Evolutionary conservation across 2,888 invertebrate genomes (phyloP), one percentile per base, ranked within the genome.

Genomic region (Brachyptera risi): DNA sequence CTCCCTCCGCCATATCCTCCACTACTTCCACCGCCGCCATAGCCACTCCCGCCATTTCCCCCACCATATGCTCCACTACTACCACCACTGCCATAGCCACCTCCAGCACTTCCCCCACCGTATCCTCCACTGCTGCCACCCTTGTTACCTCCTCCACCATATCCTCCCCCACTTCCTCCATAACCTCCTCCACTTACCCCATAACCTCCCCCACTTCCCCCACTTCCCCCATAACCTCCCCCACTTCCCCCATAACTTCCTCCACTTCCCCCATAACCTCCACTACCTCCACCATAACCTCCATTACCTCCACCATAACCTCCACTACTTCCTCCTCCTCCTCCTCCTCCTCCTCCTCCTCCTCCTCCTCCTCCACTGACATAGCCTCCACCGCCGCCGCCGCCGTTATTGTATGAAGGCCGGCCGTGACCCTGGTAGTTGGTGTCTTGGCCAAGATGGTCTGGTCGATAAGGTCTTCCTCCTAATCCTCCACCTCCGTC

Each of bases 401-500:
- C 51, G 11, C 60, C 49, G 67, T 17, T 69, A 66, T n/a, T 66
- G 65, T 64, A 68, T 27, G 75, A 75, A n/a, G 76, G 77, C 66
- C 75, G 70, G 2, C 76, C 76, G 63, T 69, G 71, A 3, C 71
- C 70, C 35, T 69, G 68, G 60, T 74, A 75, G 64, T 75, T 77
- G 5, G 78, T 76, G 59, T 77, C 79, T 66, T 77, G 77, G 2
- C 77, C 78, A 24, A 78, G 65, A 17, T 77, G 76, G 70, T 78
- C 79, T 1, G 78, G 78, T 63, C 77, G 71, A 62, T 74, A 73
- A 24, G 71, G 72, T 23, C 72, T 69, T 59, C 70, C 68, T 59
- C 74, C 74, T 44, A 56, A 35, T 31, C 58, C 65, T 49, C 24
- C 31, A 35, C 27, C 54, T 37, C 73, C 68, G 63, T 73, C 73